phyloP scores from a whole-genome alignment of 2,113 vertebrate species.

The Alaudala cheleensis region DNA sequence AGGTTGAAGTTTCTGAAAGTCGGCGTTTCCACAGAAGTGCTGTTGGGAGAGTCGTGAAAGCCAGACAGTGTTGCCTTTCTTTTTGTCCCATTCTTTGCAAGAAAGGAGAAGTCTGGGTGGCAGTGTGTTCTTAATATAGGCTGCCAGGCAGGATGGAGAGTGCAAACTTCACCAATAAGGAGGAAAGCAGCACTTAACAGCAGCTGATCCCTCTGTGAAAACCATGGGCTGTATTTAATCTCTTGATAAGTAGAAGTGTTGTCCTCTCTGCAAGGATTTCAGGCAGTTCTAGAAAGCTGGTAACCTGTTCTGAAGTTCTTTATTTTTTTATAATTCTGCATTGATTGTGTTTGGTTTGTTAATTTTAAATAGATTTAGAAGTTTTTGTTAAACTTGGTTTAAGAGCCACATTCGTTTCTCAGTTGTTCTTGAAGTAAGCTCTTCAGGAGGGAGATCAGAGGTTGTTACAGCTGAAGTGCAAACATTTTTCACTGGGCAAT shows the following conservation, averaged over 20 bases:
- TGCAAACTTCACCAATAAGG: neutral
- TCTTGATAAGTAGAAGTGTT: neutral
- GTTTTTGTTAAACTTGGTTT: neutral
- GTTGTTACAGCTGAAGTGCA: neutral
- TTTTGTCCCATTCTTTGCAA: neutral
- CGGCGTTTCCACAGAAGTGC: neutral
- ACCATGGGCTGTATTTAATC: neutral
- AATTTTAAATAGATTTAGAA: neutral
- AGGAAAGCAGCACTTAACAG: neutral
- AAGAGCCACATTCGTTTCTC: neutral
- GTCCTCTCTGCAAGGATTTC: neutral
- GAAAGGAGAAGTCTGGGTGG: slow-evolving; percentile 39
- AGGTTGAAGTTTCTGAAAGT: neutral
- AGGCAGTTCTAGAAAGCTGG: neutral
- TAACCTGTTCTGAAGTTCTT: neutral
- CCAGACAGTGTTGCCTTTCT: neutral
- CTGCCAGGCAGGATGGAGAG: neutral
- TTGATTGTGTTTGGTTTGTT: neutral
- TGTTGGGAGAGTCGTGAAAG: neutral
- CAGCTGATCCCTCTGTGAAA: neutral
- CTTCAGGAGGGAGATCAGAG: neutral
- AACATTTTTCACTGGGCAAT: neutral
- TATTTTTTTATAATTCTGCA: neutral
- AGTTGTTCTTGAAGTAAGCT: neutral
- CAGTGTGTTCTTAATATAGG: slow-evolving; percentile 20